Evolutionary conservation across 2,888 invertebrate species (phyloP), one percentile per base, ranked within the genome.

Genomic region (Teleogryllus oceanicus): DNA sequence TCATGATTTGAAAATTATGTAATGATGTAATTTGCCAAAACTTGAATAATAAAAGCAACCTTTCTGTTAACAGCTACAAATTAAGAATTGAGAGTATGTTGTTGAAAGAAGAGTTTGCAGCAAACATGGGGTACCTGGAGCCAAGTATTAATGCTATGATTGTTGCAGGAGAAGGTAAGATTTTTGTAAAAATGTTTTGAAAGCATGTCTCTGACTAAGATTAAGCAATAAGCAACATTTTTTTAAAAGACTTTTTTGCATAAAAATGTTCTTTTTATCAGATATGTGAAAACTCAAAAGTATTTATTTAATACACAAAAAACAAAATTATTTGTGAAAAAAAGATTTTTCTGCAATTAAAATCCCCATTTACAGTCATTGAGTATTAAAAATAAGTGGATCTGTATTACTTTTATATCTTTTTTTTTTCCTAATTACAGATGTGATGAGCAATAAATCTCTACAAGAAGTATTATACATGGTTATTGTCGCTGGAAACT

Each of bases 401-500:
- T n/a, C 3, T 74, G 2, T 3, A 5, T 74, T 74, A n/a, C 2
- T 5, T 4, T n/a, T 3, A 3, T 74, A 18, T 3, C 0, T 74
- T 78, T 49, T 78, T 77, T 80, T 74, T 77, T 78, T 78, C 75
- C 80, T 80, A 78, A 12, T 85, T 86, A 49, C 84, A 91, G 92
- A 92, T 87, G 86, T 93, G 81, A 92, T 92, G 88, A 91, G 91
- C 50, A 93, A 92, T 85, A 90, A 91, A 85, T 89, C 91, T 51
- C 89, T 94, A 0, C 92, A 95, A 90, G 97, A 97, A 88, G 94
- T 98, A 51, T 90, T 98, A 50, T 96, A 97, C 87, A 94, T 97
- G 92, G 94, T 97, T 16, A 89, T 98, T 20, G 94, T 97, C 21
- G 95, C 97, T 20, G 98, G 98, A n/a, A 98, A 98, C 88, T 98